Evolutionary conservation across 2,888 invertebrate genomes (phyloP), one percentile per base, ranked within the genome.

Genomic region (Plagodis dolabraria): DNA sequence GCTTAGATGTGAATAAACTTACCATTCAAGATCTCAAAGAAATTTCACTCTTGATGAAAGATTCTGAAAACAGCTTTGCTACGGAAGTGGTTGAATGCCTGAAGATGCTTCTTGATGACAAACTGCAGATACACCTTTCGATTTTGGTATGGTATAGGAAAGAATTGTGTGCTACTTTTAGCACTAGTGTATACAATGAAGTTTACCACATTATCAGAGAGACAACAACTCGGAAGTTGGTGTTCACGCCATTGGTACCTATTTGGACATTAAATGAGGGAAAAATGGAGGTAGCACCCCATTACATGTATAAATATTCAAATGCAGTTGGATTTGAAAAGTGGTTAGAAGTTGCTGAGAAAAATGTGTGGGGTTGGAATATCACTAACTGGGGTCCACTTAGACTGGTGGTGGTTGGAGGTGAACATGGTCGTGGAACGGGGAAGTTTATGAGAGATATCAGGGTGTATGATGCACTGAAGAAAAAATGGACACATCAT

Each of bases 291-390:
- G 48, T 72, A 33, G 62, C 71, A 7, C 75, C 85, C 2, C 86
- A 88, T 62, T 74, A 65, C 50, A 64, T 92, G 69, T 86, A 84
- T 60, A 84, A 72, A 22, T 90, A 79, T 68, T 71, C 65, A 2
- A 67, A 78, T 48, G 71, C 77, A 2, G 67, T 53, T 8, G 86
- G 84, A 0, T 87, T 89, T 60, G 70, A 80, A 5, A 73, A 79
- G 43, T 92, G 86, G 86, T 56, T 91, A 40, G 85, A 89, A 67
- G 79, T 91, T 2, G 79, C 81, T 5, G 85, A 88, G n/a, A 83
- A 79, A 38, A 75, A 79, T 56, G 68, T 90, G 42, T 92, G 92
- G 92, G 92, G 92, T 2, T 92, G 90, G 90, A 87, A 76, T 71
- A 67, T 88, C n/a, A 72, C 78, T 0, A 68, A 79, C 1, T 92